Conservation (phyloP, 2,113 vertebrate species). For the Amphiprion ocellaris region DNA sequence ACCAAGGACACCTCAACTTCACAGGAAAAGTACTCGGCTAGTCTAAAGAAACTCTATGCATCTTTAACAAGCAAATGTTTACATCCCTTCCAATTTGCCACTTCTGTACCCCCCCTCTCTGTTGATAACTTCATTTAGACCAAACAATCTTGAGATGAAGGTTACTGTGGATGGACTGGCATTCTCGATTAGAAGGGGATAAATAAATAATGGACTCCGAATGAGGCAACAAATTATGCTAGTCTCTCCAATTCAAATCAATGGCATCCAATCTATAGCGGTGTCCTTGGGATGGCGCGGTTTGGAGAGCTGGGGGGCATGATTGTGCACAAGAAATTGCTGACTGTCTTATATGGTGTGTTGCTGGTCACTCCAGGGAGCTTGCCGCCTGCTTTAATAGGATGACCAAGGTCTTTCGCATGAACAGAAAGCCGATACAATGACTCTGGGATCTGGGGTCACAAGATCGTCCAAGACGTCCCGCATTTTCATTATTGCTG, state of each 20-base stretch:
- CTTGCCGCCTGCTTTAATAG: conserved; percentile 55
- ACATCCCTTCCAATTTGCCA: conserved; percentile 59
- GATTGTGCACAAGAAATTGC: conserved; percentile 54
- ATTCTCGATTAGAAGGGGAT: conserved; percentile 62
- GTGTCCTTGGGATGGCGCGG: conserved; percentile 69
- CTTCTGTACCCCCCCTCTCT: neutral
- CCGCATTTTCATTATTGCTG: neutral
- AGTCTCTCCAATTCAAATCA: conserved; percentile 61
- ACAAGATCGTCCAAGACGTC: conserved; percentile 12
- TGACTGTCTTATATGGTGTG: conserved; percentile 47
- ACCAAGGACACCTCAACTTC: conserved; percentile 67
- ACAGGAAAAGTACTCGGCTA: conserved; percentile 28
- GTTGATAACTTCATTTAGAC: conserved; percentile 67
- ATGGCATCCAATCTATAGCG: conserved; percentile 62
- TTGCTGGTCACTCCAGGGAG: conserved; percentile 54
- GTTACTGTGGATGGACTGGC: conserved; percentile 60
- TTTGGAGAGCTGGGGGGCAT: conserved; percentile 48
- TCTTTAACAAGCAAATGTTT: conserved; percentile 79
- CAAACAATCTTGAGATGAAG: conserved; percentile 71
- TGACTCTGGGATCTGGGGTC: conserved; percentile 38
- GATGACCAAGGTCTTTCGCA: conserved; percentile 59
- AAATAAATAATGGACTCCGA: conserved; percentile 77
- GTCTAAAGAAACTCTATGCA: conserved; percentile 61
- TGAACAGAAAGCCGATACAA: conserved; percentile 50
- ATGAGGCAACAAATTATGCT: conserved; percentile 68